phyloP scores from a whole-genome alignment of 2,797 vertebrate species.

The Sebastes diploproa region DNA sequence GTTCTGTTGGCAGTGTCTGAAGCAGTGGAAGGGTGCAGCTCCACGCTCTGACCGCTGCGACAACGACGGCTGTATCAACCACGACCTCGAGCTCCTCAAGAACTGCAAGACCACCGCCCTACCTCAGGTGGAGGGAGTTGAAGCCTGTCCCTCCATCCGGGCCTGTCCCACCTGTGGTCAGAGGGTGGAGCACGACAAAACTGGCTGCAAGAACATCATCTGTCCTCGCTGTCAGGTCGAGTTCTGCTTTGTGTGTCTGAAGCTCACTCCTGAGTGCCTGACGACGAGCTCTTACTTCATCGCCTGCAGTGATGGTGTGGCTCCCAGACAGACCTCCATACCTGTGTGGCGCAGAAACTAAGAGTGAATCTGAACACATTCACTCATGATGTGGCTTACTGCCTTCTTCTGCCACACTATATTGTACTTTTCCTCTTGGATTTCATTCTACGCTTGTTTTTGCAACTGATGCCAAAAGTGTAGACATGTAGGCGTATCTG shows the following conservation, averaged over 20 bases:
- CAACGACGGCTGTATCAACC: constrained; percentile 69
- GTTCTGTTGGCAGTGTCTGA: constrained; percentile 83
- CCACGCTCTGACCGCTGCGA: constrained; percentile 68
- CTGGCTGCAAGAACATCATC: constrained; percentile 79
- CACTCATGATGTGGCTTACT: no score
- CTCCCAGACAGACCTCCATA: constrained; percentile 74
- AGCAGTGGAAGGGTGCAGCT: not conserved
- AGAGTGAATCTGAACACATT: not conserved
- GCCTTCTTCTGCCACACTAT: no score
- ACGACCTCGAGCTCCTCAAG: constrained; percentile 57
- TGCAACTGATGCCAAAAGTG: not conserved
- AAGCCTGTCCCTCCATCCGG: constrained; percentile 70
- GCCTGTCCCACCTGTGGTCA: constrained; percentile 82
- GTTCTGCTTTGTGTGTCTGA: constrained; percentile 85
- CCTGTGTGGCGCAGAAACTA: constrained; percentile 58
- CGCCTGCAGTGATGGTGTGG: constrained; percentile 69
- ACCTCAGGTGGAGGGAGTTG: no score
- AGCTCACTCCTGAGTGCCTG: constrained; percentile 65
- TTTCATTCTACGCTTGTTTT: not conserved
- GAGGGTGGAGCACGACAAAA: constrained; percentile 76
- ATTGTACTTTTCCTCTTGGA: not conserved
- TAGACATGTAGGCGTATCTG: not conserved
- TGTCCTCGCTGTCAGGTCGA: constrained; percentile 77
- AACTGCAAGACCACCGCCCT: constrained; percentile 39
- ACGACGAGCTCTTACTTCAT: not conserved